Percentiles rank a stretch among this genome's conserved stretches.
Evolutionary conservation across 1,140 invertebrate species (phyloP).

Genomic region (Hirudo medicinalis): DNA sequence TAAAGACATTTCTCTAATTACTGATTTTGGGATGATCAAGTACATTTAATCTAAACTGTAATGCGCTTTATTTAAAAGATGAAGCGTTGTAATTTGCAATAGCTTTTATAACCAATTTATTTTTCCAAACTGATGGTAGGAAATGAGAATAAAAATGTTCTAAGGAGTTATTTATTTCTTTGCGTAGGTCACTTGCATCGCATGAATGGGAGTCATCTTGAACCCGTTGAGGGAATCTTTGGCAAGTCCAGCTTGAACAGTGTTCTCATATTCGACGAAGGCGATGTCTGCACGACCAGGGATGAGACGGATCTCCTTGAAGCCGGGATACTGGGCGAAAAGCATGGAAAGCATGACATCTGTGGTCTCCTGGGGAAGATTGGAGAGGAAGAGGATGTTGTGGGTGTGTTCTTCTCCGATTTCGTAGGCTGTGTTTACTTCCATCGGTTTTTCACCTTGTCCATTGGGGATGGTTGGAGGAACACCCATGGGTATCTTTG

Average conservation of each 20-base stretch:
- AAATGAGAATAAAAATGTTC: not conserved
- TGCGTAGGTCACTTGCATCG: conserved; percentile 19
- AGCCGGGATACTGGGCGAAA: conserved; percentile 20
- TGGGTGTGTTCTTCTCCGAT: not conserved
- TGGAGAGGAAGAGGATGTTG: conserved; percentile 13
- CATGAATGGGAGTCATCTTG: conserved; percentile 15
- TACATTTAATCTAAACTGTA: too few species aligned
- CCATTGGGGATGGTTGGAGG: too few species aligned
- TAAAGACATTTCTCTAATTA: too few species aligned
- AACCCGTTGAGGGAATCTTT: conserved; percentile 20
- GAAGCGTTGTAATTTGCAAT: too few species aligned
- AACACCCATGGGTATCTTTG: not conserved
- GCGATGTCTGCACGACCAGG: conserved; percentile 19
- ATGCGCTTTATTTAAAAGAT: too few species aligned
- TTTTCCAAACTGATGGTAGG: not conserved
- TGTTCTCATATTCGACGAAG: conserved; percentile 21
- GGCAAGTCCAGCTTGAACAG: conserved; percentile 13
- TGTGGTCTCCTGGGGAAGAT: conserved; percentile 21
- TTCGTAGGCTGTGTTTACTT: too few species aligned
- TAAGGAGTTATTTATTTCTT: conserved; percentile 16
- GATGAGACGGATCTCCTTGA: conserved; percentile 14
- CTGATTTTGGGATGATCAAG: too few species aligned
- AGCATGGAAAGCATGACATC: conserved; percentile 21
- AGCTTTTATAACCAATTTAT: too few species aligned
- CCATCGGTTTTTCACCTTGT: too few species aligned